Base-by-base conservation (phyloP, 1,140 invertebrate species). In the Laodelphax striatellus region DNA sequence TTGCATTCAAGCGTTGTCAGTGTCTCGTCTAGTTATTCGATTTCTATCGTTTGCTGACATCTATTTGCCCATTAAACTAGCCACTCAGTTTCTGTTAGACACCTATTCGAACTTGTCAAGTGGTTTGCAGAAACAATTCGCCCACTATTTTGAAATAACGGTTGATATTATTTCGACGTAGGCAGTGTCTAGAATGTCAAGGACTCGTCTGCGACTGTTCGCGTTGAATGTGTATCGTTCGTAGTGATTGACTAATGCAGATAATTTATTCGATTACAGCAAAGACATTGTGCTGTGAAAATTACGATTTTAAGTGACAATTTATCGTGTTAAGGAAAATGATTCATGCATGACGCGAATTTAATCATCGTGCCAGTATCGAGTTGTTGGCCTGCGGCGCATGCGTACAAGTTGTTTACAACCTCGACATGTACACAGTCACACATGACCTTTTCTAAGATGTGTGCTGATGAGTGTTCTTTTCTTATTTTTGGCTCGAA, bases 401-500 rank as follows among this genome's bases (percentile, higher is more conserved):
- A 68, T 72, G 72, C 72, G 72, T 68, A 43, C 55, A 65, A 66
- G 57, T 74, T 74, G 73, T 74, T 74, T 74, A 74, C 72, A 73
- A 72, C 67, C 58, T 41, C 43, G 22, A 50, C 57, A 42, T 24
- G 24, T 56, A 63, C 64, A 57, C 64, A 65, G 58, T 67, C 65
- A 68, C 63, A 65, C 67, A 68, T 68, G 67, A 68, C 67, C 67
- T 68, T 68, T 67, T 68, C 66, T 65, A 68, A 66, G 67, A 68
- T 68, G 65, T 66, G 65, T 65, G 60, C 54, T 66, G 63, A 68
- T 65, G 61, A 46, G 57, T 57, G 64, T 63, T 55, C 64, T 43
- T 21, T 52, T 57, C 28, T 28, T 57, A 56, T 31, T 60, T 61
- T 57, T 60, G 64, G 17, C 54, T 52, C 58, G 52, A 56, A 57